Conservation (phyloP, 2,797 vertebrate genomes). For the Eupleurogrammus muticus region DNA sequence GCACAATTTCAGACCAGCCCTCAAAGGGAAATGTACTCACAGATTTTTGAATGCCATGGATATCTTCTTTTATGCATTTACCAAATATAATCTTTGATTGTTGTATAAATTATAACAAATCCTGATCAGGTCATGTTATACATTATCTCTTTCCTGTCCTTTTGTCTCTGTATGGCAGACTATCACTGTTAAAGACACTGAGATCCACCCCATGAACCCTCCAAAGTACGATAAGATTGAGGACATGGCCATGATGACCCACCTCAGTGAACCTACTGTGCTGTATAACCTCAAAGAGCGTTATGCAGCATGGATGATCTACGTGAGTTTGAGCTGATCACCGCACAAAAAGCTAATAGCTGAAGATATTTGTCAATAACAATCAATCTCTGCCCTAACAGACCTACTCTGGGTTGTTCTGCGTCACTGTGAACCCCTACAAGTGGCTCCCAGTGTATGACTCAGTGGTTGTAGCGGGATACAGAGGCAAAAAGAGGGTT, state of each 20-base stretch:
- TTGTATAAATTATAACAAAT: not conserved
- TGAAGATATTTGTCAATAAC: not conserved
- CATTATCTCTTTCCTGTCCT: not conserved
- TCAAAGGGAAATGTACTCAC: not conserved
- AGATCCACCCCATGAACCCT: conserved; percentile 74
- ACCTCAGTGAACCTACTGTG: conserved; percentile 80
- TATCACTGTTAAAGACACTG: conserved; percentile 88
- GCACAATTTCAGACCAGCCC: not conserved
- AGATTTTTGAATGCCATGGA: not conserved
- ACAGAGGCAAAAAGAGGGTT: conserved; percentile 92
- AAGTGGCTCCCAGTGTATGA: conserved; percentile 94
- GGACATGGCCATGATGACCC: conserved; percentile 87
- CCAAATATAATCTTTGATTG: not conserved
- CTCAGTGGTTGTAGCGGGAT: conserved; percentile 82
- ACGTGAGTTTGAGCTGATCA: conserved; percentile 63
- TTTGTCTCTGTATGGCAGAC: conserved; percentile 65
- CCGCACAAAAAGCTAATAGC: not conserved
- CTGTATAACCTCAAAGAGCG: conserved; percentile 91
- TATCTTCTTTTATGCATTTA: not conserved
- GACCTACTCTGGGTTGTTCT: conserved; percentile 92
- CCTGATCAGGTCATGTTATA: not conserved
- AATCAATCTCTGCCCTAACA: conserved; percentile 48
- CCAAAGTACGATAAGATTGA: conserved; percentile 75
- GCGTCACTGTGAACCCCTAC: conserved; percentile 90
- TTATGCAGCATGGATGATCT: conserved; percentile 90